Conservation (phyloP, 2,888 invertebrate genomes). For the Cactoblastis cactorum region DNA sequence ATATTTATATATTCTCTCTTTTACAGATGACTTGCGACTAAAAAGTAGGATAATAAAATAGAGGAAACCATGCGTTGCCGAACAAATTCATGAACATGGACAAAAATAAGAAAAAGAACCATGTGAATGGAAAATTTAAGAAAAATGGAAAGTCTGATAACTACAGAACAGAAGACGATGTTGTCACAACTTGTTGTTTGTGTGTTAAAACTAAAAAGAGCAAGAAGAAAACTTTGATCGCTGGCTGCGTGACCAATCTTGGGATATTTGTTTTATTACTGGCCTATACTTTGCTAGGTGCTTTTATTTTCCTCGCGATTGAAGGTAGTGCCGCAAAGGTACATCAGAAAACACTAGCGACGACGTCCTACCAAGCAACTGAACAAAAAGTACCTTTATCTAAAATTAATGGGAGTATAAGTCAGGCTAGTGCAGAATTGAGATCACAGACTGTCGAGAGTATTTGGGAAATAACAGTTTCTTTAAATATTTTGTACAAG, state of each 20-base stretch:
- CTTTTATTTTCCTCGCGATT: constrained; percentile 91
- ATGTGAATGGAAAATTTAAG: constrained; percentile 67
- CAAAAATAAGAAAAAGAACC: constrained; percentile 68
- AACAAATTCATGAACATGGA: constrained; percentile 55
- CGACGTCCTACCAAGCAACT: constrained; percentile 67
- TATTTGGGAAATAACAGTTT: constrained; percentile 94
- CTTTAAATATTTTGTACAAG: constrained; percentile 91
- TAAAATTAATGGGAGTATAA: constrained; percentile 59
- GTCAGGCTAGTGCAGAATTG: constrained; percentile 66
- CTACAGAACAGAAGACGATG: constrained; percentile 58
- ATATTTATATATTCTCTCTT: constrained; percentile 26
- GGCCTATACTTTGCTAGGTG: constrained; percentile 86
- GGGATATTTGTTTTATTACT: constrained; percentile 90
- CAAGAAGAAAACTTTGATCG: constrained; percentile 71
- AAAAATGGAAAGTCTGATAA: constrained; percentile 63
- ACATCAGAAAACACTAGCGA: constrained; percentile 71
- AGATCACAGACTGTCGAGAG: constrained; percentile 87
- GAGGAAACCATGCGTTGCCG: constrained; percentile 28
- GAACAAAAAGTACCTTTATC: constrained; percentile 56
- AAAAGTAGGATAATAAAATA: constrained; percentile 17
- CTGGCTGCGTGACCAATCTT: constrained; percentile 88
- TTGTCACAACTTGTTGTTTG: constrained; percentile 67
- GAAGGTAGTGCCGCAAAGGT: constrained; percentile 83
- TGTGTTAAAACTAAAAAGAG: constrained; percentile 72
- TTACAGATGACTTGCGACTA: constrained; percentile 37